Evolutionary conservation across 2,113 vertebrate genomes (phyloP).

Genomic region (Callipepla californica): DNA sequence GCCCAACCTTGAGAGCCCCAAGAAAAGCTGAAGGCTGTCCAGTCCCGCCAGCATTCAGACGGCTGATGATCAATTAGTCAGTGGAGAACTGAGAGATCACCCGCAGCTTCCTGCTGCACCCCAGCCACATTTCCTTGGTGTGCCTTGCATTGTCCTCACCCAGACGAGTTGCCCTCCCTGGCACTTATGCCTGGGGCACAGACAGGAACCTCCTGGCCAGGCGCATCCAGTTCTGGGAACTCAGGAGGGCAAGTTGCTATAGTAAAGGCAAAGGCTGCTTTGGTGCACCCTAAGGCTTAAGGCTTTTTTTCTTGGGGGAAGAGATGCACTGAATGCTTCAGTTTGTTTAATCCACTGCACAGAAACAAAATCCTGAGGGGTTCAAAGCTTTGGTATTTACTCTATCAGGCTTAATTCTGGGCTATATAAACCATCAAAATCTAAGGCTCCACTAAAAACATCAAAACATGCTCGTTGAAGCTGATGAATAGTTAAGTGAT

Average conservation of each 20-base stretch:
- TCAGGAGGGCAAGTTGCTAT: background rate
- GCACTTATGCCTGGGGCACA: accelerated
- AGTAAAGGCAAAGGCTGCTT: background rate
- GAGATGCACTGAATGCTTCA: background rate
- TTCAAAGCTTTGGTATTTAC: conserved; percentile 36
- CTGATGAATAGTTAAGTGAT: background rate
- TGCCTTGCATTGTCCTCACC: background rate
- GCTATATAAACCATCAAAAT: conserved; percentile 40
- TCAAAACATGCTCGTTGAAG: background rate
- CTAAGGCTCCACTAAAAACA: conserved; percentile 5
- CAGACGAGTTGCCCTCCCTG: background rate
- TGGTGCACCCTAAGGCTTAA: background rate
- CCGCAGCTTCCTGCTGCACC: background rate
- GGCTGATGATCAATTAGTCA: background rate
- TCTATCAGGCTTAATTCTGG: conserved; percentile 29
- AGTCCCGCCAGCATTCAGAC: background rate
- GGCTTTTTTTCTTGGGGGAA: background rate
- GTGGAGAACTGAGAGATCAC: background rate
- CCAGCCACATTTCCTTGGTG: background rate
- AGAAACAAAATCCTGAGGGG: conserved; percentile 29
- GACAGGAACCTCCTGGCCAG: background rate
- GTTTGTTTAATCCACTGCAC: background rate
- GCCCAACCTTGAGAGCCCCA: background rate
- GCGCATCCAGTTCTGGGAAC: background rate
- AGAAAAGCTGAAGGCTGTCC: background rate